A percentile compares a stretch with the other conserved stretches of the same genome.
These are phyloP conservation scores for Metopolophium dirhodum DNA, from an alignment of 1,140 invertebrate species.

Conservation along the genomic window DNA sequence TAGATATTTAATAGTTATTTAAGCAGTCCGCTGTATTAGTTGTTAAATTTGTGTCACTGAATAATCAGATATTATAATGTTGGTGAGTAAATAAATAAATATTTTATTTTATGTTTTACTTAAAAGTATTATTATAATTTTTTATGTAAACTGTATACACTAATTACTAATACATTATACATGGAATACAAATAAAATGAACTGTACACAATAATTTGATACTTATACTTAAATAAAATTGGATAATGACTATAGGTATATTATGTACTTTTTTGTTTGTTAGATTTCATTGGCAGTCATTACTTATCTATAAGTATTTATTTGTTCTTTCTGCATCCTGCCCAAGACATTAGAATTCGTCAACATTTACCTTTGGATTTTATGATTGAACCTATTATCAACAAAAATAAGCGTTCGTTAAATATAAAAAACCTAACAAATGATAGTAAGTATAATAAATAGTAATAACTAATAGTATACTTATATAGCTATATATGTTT, in stretches of 20 bases:
- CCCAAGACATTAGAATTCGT: not conserved
- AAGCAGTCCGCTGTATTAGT: not conserved
- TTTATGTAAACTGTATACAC: not conserved
- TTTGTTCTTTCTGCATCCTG: not conserved
- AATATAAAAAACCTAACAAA: not conserved
- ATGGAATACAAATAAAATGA: not conserved
- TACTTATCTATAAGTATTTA: not conserved
- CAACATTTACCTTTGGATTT: not conserved
- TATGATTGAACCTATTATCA: not conserved
- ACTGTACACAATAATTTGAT: not conserved
- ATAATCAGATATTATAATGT: not conserved
- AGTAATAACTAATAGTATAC: too few relatives aligned
- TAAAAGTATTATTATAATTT: not conserved
- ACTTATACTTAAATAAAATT: too few relatives aligned
- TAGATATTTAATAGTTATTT: not conserved
- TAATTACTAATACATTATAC: not conserved
- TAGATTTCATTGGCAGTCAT: not conserved
- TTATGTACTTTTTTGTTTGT: not conserved
- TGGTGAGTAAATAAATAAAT: not conserved
- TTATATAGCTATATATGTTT: too few relatives aligned
- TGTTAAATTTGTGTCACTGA: not conserved
- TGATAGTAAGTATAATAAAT: not conserved
- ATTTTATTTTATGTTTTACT: not conserved
- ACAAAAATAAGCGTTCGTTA: not conserved
- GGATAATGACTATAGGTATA: not conserved